phyloP scores from a whole-genome alignment of 2,797 vertebrate genomes.

The Cryptoblepharus egeriae region DNA sequence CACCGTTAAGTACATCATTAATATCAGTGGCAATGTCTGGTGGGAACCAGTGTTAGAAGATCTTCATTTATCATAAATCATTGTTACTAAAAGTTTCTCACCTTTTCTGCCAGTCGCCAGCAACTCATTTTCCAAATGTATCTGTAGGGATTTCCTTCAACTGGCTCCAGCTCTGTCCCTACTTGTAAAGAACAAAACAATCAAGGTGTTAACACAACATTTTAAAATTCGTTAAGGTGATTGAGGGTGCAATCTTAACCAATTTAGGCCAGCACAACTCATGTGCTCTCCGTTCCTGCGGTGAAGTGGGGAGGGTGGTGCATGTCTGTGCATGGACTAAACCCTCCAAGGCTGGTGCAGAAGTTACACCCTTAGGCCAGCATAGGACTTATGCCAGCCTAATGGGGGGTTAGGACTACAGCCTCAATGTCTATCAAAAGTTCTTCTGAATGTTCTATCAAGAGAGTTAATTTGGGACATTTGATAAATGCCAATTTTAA shows the following conservation, averaged over 20 bases:
- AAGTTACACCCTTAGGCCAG: no score
- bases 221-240: neutral
- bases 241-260: neutral
- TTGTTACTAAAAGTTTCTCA: slow-evolving; percentile 64
- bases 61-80: neutral
- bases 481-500: neutral
- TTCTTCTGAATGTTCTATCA: neutral
- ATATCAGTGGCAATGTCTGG: neutral
- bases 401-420: no score
- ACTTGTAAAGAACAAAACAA: slow-evolving; percentile 57
- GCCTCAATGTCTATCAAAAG: neutral
- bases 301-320: no score
- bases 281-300: no score
- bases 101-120: slow-evolving; percentile 97
- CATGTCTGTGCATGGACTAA: no score
- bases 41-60: neutral
- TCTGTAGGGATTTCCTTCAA: slow-evolving; percentile 96
- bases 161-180: slow-evolving; percentile 83
- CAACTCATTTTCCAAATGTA: slow-evolving; percentile 96
- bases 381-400: no score
- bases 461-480: neutral
- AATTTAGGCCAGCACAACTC: no score
- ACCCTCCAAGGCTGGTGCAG: no score
- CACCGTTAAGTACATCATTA: neutral
- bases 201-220: neutral